Conservation (phyloP, 2,888 invertebrate genomes). For the Willowsia nigromaculata region DNA sequence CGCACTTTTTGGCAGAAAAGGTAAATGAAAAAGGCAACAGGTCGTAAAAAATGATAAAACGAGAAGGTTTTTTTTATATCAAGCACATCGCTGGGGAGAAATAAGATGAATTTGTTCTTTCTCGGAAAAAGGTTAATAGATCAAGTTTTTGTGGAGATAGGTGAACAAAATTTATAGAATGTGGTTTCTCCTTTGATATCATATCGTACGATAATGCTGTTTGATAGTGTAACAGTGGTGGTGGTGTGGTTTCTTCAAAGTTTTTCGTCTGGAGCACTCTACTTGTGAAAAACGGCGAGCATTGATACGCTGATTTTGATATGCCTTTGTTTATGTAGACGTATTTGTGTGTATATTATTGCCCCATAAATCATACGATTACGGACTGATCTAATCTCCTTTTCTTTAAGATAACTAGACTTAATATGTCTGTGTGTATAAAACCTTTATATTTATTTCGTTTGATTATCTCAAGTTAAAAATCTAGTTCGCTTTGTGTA, state of each 20-base stretch:
- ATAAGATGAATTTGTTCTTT: constrained; percentile 51
- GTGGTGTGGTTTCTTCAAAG: background rate
- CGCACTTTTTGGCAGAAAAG: background rate
- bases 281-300: background rate
- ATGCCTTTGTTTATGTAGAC: background rate
- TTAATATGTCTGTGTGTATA: background rate
- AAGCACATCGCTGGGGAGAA: constrained; percentile 11
- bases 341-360: constrained; percentile 42
- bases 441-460: background rate
- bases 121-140: constrained; percentile 52
- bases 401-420: constrained; percentile 1
- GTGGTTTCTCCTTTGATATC: background rate
- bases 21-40: constrained; percentile 30
- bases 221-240: background rate
- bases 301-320: background rate
- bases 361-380: constrained; percentile 62
- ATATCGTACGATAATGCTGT: background rate
- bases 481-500: constrained; percentile 14
- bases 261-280: background rate
- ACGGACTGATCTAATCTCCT: constrained; percentile 47
- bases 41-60: constrained; percentile 25
- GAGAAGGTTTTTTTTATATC: background rate
- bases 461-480: constrained; percentile 14
- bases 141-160: constrained; percentile 42
- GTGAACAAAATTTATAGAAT: constrained; percentile 8